These are phyloP conservation scores for Dipodomys ordii DNA, from an alignment of 2,113 vertebrate genomes.

Conservation along the genomic window DNA sequence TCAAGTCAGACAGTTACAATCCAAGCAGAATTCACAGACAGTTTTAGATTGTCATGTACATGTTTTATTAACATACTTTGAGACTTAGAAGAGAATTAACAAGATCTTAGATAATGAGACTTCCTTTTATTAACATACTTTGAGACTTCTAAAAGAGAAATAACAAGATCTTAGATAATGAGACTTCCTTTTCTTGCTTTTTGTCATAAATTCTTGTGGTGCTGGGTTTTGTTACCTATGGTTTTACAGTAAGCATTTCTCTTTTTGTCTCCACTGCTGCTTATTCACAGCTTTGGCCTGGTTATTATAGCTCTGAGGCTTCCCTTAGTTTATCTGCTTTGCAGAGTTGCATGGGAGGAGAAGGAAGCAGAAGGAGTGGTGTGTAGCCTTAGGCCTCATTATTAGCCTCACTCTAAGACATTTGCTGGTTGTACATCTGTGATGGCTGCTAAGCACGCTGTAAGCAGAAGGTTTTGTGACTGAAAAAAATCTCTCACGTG, in stretches of 20 bases:
- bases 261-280: neutral
- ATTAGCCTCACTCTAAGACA: neutral
- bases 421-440: neutral
- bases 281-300: neutral
- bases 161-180: neutral
- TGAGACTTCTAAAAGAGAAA: neutral
- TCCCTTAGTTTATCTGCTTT: constrained; percentile 12
- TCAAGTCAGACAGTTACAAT: neutral
- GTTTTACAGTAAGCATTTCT: constrained; percentile 30
- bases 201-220: neutral
- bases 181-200: neutral
- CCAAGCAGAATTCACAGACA: neutral
- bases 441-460: neutral
- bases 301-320: neutral
- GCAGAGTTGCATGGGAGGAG: neutral
- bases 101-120: neutral
- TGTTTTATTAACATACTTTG: neutral
- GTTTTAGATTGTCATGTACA: constrained; percentile 21
- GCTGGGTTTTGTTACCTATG: neutral
- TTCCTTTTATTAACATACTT: neutral
- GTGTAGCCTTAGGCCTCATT: too few relatives aligned
- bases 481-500: neutral
- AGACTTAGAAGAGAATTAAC: neutral
- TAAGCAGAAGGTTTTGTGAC: neutral
- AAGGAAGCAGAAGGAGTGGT: neutral